Evolutionary conservation across 2,888 invertebrate genomes (phyloP).

Genomic region (Conus canariensis): DNA sequence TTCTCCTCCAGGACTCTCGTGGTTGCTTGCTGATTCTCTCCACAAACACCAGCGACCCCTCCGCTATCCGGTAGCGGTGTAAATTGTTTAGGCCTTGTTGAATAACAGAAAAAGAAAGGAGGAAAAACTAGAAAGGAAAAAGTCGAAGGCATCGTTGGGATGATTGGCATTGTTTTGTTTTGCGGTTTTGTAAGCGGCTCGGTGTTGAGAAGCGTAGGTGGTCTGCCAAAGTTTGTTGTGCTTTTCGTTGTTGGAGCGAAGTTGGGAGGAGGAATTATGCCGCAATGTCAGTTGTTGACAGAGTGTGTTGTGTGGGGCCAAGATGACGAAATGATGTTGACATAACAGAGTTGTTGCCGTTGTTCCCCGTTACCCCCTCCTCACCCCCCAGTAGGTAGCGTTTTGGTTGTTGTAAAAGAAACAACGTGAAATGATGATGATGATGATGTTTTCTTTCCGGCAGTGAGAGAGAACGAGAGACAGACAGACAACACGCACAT

Average conservation of each 20-base stretch:
- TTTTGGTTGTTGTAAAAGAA: too few species aligned
- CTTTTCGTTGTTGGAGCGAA: neutral
- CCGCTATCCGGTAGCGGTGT: neutral
- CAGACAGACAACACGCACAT: too few species aligned
- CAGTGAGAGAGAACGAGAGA: too few species aligned
- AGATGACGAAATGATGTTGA: too few species aligned
- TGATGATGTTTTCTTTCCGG: too few species aligned
- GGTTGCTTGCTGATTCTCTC: neutral
- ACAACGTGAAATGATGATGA: too few species aligned
- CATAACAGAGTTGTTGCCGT: too few species aligned
- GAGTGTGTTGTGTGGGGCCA: too few species aligned
- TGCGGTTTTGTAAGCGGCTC: neutral
- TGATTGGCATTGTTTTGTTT: neutral
- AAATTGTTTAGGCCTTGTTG: slow-evolving; percentile 35
- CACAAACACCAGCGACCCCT: neutral
- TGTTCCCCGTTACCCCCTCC: too few species aligned
- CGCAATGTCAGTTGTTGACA: neutral
- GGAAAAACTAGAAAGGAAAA: neutral
- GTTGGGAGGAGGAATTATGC: neutral
- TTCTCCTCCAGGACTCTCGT: too few species aligned
- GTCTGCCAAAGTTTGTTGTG: neutral
- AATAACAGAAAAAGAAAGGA: neutral
- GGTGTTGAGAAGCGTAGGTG: neutral
- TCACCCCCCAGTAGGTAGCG: too few species aligned
- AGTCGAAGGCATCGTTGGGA: neutral